These are phyloP conservation scores for Thalassoma bifasciatum DNA, from an alignment of 2,113 vertebrate genomes.

Conservation along the genomic window DNA sequence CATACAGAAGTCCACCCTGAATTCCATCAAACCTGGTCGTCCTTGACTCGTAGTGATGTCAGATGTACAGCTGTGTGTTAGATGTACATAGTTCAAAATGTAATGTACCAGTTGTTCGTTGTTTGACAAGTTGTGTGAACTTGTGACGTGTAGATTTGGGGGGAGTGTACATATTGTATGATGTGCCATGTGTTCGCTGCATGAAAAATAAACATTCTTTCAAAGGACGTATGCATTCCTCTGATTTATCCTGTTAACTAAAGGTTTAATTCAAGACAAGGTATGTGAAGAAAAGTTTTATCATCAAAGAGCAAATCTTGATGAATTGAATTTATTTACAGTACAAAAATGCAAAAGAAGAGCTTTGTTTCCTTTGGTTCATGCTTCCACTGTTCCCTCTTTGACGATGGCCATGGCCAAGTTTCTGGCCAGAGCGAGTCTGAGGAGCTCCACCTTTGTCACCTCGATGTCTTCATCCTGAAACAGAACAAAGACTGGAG, in stretches of 20 bases:
- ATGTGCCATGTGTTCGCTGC: slow-evolving; percentile 66
- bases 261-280: not conserved
- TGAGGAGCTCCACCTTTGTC: slow-evolving; percentile 92
- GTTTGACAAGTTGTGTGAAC: slow-evolving; percentile 53
- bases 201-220: slow-evolving; percentile 70
- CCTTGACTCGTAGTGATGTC: slow-evolving; percentile 9
- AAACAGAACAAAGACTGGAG: slow-evolving; percentile 26
- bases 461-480: slow-evolving; percentile 89
- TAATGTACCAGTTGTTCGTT: slow-evolving; percentile 44
- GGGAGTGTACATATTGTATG: slow-evolving; percentile 63
- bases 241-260: not conserved
- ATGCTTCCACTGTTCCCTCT: slow-evolving; percentile 89
- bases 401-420: slow-evolving; percentile 91
- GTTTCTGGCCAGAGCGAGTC: slow-evolving; percentile 92
- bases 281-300: slow-evolving; percentile 62
- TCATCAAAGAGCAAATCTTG: slow-evolving; percentile 66
- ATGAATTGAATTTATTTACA: slow-evolving; percentile 70
- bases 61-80: slow-evolving; percentile 47
- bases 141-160: slow-evolving; percentile 48
- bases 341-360: slow-evolving; percentile 63
- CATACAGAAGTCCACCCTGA: not conserved
- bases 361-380: not conserved
- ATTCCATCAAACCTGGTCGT: not conserved
- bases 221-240: slow-evolving; percentile 9
- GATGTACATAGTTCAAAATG: slow-evolving; percentile 64